Evolutionary conservation across 2,797 vertebrate genomes (phyloP).

Genomic region (Microcaecilia unicolor): DNA sequence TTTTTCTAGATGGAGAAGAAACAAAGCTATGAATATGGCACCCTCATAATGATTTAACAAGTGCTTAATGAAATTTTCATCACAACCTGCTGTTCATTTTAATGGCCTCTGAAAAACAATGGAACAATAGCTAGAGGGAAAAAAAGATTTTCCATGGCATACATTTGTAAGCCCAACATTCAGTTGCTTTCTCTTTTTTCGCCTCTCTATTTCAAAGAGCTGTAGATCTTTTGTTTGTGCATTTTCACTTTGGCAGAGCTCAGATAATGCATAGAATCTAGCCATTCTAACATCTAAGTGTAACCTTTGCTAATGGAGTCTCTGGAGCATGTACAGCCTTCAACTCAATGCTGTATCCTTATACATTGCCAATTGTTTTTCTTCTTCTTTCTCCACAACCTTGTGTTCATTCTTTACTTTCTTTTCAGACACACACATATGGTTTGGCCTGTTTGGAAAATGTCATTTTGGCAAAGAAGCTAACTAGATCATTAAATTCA

Average conservation of each 20-base stretch:
- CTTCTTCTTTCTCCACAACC: neutral
- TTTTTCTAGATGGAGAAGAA: slow-evolving; percentile 37
- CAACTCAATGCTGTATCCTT: neutral
- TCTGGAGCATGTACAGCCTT: slow-evolving; percentile 18
- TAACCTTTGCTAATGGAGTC: slow-evolving; percentile 64
- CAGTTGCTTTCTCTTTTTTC: slow-evolving; percentile 23
- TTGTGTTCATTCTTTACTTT: neutral
- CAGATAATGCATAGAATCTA: slow-evolving; percentile 53
- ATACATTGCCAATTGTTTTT: neutral
- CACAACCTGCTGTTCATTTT: slow-evolving; percentile 95
- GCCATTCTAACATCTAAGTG: slow-evolving; percentile 30
- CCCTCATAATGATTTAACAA: slow-evolving; percentile 89
- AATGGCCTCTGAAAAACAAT: slow-evolving; percentile 94
- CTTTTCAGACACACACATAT: neutral
- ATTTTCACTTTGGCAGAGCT: slow-evolving; percentile 48
- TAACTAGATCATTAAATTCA: too few relatives aligned
- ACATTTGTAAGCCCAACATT: slow-evolving; percentile 59
- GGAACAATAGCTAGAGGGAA: slow-evolving; percentile 77
- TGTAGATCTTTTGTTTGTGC: slow-evolving; percentile 36
- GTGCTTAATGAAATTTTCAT: slow-evolving; percentile 98
- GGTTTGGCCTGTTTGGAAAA: neutral
- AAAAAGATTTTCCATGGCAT: slow-evolving; percentile 66
- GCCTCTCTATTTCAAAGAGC: slow-evolving; percentile 35
- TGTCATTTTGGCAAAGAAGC: too few relatives aligned
- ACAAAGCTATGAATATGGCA: slow-evolving; percentile 68